phyloP scores from a whole-genome alignment of 2,113 vertebrate genomes.

The Protobothrops mucrosquamatus region DNA sequence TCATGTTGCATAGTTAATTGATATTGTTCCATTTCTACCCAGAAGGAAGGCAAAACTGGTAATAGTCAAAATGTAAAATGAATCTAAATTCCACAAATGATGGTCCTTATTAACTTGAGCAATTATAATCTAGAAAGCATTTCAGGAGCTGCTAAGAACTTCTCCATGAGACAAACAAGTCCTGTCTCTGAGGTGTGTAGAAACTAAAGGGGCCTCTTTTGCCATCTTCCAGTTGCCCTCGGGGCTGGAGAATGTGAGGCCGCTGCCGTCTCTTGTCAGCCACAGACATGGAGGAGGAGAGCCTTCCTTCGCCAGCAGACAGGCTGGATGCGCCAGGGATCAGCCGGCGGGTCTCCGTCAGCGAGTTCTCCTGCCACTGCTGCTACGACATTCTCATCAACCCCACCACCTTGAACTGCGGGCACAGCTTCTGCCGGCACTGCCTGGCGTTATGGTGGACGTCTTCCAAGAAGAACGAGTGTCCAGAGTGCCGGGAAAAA shows the following conservation, averaged over 20 bases:
- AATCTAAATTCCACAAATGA: background rate
- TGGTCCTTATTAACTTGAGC: background rate
- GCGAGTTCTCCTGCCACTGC: constrained; percentile 90
- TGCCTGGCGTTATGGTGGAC: constrained; percentile 93
- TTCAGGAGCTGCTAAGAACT: background rate
- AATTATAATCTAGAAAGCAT: background rate
- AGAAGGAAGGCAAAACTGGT: background rate
- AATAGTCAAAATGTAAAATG: background rate
- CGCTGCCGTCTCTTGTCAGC: background rate
- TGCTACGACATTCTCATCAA: constrained; percentile 90
- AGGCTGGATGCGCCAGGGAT: background rate
- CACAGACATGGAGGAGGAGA: constrained; percentile 67
- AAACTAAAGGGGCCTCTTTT: background rate
- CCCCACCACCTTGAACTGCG: constrained; percentile 93
- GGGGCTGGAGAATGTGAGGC: constrained; percentile 24
- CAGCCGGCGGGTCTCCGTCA: constrained; percentile 69
- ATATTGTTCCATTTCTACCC: background rate
- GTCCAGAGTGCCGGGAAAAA: constrained; percentile 90
- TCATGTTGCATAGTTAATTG: background rate
- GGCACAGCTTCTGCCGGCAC: constrained; percentile 95
- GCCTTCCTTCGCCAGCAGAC: background rate
- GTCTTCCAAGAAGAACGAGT: constrained; percentile 88
- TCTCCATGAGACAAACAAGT: background rate
- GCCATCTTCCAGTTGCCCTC: constrained; percentile 43
- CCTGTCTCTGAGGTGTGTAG: background rate